A percentile compares a stretch with the other conserved stretches of the same genome.
phyloP scores from a whole-genome alignment of 2,113 vertebrate species.

The Mesocricetus auratus region DNA sequence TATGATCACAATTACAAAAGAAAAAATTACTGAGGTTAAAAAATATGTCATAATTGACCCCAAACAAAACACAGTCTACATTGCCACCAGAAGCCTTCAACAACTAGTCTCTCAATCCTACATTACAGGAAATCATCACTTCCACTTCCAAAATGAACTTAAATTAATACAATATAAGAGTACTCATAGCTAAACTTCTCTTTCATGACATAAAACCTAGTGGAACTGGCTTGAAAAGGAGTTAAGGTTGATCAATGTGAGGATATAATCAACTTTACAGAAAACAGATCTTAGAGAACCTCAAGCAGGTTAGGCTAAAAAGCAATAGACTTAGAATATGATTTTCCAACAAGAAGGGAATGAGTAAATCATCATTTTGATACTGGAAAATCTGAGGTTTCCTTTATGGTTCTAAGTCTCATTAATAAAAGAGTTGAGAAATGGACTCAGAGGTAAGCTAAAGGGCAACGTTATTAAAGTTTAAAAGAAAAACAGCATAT shows the following conservation, averaged over 20 bases:
- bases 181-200: neutral
- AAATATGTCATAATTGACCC: neutral
- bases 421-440: neutral
- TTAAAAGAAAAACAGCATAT: neutral
- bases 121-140: neutral
- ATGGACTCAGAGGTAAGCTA: neutral
- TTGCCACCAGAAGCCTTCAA: neutral
- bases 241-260: neutral
- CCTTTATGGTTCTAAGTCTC: neutral
- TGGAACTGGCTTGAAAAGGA: neutral
- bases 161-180: neutral
- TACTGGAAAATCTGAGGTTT: neutral
- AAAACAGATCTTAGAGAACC: neutral
- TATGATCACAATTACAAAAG: neutral
- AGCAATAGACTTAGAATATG: neutral
- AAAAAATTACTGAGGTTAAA: neutral
- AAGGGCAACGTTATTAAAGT: neutral
- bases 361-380: neutral
- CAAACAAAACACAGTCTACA: neutral
- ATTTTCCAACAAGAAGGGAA: neutral
- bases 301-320: neutral
- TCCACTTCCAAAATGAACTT: neutral
- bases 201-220: neutral
- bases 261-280: neutral
- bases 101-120: neutral